Evolutionary conservation across 2,888 invertebrate species (phyloP), one percentile per base, ranked within the genome.

Genomic region (Bellardia bayeri): DNA sequence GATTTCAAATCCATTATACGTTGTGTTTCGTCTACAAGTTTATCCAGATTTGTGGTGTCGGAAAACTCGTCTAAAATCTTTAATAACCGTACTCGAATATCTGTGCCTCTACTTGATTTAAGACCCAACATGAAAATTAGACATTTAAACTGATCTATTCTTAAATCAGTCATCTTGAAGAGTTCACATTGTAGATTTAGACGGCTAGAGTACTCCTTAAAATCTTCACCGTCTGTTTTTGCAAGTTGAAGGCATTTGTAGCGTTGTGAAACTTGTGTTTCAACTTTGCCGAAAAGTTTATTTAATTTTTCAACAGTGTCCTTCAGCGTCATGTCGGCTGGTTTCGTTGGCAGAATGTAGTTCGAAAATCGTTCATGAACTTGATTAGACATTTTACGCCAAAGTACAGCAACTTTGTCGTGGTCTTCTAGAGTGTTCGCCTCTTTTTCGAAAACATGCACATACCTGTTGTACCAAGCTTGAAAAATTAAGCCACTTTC

Each of bases 71-170:
- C 78, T 2, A 82, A 30, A 30, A 72, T 61, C 68, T 51, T 85
- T 1, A 85, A 16, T 3, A 85, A 40, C 2, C 71, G 69, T 2
- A 69, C 3, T 11, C 75, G 80, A 71, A 85, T 69, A 33, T 85
- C 61, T 13, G 61, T 37, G 42, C 78, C 76, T 49, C 54, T 75
- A 8, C 37, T 3, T 45, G 63, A 51, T 63, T 71, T 68, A 2
- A 68, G 45, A 64, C 81, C 81, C n/a, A 68, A 13, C 13, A 83
- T 63, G 51, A 78, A 84, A n/a, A 83, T 37, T 40, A 76, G 37
- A n/a, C 74, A 75, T 14, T 85, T 85, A 11, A 85, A 80, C 13
- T 85, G 68, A n/a, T 85, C 75, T 2, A 58, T 61, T 56, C n/a
- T 69, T 16, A 75, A 71, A 2, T 81, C 63, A 2, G 23, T 14